Base-by-base conservation (phyloP, 1,140 invertebrate species). In the Harlomillsia oculata region DNA sequence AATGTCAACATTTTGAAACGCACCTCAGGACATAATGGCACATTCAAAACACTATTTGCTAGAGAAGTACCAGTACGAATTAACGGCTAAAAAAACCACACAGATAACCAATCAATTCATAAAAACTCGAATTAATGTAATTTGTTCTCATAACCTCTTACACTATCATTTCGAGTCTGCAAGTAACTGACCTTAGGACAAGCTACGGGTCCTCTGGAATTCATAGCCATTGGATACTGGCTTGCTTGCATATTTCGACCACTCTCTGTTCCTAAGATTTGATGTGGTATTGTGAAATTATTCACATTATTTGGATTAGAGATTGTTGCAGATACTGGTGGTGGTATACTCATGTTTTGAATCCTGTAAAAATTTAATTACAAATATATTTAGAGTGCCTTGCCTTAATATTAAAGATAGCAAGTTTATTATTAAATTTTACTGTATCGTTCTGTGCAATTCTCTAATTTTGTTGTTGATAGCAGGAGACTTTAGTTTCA, bases 21-120 rank as follows among this genome's bases (percentile, higher is more conserved):
- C 0, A 97, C 89, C 76, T 96, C 91, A 1, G 90, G 89, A 72
- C 90, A 87, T 18, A 93, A 81, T 1, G 85, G 89, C n/a, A n/a
- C n/a, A n/a, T n/a, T n/a, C n/a, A n/a, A n/a, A n/a, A n/a, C n/a
- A 69, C 34, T 16, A 13, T 18, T n/a, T 16, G 53, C 32, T 4
- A 55, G 5, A 5, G 28, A 13, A 36, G n/a, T 30, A 11, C 44
- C 23, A 16, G n/a, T n/a, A n/a, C n/a, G n/a, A n/a, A 39, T 36
- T 30, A 32, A 44, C n/a, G 40, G 26, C 11, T 44, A 20, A 21
- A 32, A 14, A 18, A 26, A 25, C 2, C 37, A 43, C 41, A 52
- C 23, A 16, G 25, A 32, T 49, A 28, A 49, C 3, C 20, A 21
- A 11, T 48, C 28, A 32, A 21, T 14, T 32, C n/a, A n/a, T n/a